Percentiles rank a stretch among this genome's conserved stretches.
Evolutionary conservation across 2,113 vertebrate genomes (phyloP).

Genomic region (Catharus minimus): DNA sequence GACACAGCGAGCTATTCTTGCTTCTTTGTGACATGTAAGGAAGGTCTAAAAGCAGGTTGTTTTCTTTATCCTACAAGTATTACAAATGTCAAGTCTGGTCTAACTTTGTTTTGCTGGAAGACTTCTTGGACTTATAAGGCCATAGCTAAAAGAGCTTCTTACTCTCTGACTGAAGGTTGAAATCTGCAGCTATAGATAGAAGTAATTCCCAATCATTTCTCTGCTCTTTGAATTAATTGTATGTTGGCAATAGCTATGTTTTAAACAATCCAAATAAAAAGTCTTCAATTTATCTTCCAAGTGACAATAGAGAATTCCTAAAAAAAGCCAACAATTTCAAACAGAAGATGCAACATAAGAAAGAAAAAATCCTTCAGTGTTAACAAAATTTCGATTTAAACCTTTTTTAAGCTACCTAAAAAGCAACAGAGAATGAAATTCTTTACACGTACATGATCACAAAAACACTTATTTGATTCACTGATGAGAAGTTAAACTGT

Average conservation of each 20-base stretch:
- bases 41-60: background rate
- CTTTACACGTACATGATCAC: background rate
- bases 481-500: background rate
- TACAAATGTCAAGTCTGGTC: background rate
- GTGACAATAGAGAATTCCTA: background rate
- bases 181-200: background rate
- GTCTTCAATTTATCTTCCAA: background rate
- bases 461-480: background rate
- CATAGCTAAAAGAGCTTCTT: background rate
- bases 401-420: background rate
- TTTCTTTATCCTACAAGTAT: background rate
- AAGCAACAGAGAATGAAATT: background rate
- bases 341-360: background rate
- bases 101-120: conserved; percentile 7
- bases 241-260: background rate
- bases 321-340: background rate
- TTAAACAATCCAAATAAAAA: conserved; percentile 1
- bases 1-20: background rate
- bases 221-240: background rate
- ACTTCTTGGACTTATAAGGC: background rate
- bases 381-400: background rate
- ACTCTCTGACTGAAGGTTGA: background rate
- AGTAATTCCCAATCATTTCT: background rate
- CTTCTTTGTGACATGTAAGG: background rate
- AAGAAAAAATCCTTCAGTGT: background rate